phyloP scores from a whole-genome alignment of 1,140 invertebrate genomes.

The Saccostrea cuccullata region DNA sequence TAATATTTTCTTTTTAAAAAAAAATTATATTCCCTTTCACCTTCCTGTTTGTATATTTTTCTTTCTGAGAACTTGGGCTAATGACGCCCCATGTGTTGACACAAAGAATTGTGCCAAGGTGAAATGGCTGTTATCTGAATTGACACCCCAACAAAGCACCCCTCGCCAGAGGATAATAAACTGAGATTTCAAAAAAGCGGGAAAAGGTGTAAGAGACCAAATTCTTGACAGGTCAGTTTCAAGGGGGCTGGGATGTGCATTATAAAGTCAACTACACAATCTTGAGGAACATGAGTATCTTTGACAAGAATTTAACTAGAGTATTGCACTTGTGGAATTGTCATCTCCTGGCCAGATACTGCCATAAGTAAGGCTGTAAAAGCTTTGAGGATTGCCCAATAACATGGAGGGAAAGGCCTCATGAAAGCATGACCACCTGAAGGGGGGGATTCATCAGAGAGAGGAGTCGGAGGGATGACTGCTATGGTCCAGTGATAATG shows the following conservation, averaged over 20 bases:
- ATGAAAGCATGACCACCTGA: not conserved
- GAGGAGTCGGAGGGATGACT: not conserved
- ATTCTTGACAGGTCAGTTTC: not conserved
- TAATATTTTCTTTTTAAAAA: not conserved
- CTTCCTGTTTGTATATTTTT: not conserved
- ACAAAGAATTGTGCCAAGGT: conserved; percentile 27
- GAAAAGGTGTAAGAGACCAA: not conserved
- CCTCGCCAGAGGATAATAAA: not conserved
- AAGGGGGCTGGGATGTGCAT: not conserved
- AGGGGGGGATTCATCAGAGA: not conserved
- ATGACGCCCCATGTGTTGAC: conserved; percentile 6
- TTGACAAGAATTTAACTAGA: not conserved
- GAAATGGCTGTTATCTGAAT: not conserved
- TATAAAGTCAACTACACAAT: not conserved
- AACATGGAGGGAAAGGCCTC: not conserved
- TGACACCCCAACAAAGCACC: not conserved
- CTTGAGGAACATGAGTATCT: not conserved
- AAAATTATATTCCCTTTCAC: conserved; percentile 23
- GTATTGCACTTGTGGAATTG: conserved; percentile 3
- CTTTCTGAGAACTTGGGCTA: not conserved
- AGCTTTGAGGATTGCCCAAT: not conserved
- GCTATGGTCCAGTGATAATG: conserved; percentile 10
- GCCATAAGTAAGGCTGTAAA: not conserved
- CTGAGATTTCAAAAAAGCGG: conserved; percentile 14
- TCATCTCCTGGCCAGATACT: not conserved